Base-by-base conservation (phyloP, 1,140 invertebrate species). In the Spodoptera litura region DNA sequence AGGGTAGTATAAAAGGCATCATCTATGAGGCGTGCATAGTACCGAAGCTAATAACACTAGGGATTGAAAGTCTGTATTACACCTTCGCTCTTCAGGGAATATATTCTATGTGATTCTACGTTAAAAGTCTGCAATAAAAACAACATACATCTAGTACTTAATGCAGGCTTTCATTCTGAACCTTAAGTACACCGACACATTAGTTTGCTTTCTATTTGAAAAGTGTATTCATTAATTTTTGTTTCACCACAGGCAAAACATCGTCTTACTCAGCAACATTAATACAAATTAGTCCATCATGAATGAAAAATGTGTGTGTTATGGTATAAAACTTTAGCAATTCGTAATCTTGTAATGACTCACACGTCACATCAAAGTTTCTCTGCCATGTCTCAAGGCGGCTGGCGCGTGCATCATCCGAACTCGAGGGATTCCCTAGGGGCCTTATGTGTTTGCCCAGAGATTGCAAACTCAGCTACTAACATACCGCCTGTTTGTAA, bases 381-480 rank as follows among this genome's bases (percentile, higher is more conserved):
- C 59, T 44, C 35, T 78, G 61, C 78, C 56, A 44, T 70, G 75
- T 81, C 55, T 81, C 80, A 81, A 81, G 55, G 44, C 71, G 38
- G 20, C 52, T 12, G 27, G 76, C 61, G 61, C 80, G 76, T 81
- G 80, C 76, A 81, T 81, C 80, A 81, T 78, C 70, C 82, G 59
- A 83, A 68, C 72, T 78, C 53, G 76, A 77, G 56, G 56, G 56
- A 80, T 80, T 86, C 86, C 86, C 87, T 68, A 61, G 78, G 82
- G 89, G 83, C 74, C 76, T 85, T 77, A 83, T 81, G 83, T 87
- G 81, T 83, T 84, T 89, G 77, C 82, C 76, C 82, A 66, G 84
- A 86, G 88, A 89, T 89, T 90, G 85, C 89, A 80, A 80, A 81
- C 80, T 81, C 81, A 78, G 68, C 85, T 83, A 85, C 84, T 84